Base-by-base conservation (phyloP, 2,113 vertebrate genomes). In the Semicossyphus pulcher region DNA sequence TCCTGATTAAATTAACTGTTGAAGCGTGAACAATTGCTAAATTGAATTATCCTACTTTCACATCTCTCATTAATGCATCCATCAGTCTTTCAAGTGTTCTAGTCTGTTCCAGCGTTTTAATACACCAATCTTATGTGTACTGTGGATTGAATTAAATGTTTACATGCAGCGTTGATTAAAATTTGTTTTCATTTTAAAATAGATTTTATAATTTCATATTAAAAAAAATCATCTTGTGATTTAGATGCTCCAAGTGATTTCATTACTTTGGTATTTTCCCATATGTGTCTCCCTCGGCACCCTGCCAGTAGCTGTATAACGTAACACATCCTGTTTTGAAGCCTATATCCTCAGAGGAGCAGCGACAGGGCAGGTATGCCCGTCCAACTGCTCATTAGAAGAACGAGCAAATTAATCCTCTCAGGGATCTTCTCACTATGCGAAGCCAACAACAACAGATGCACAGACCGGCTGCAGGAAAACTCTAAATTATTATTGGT, bases 331-430 rank as follows among this genome's bases (percentile, higher is more conserved):
- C 51, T 88, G 78, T 88, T 89, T 76, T 85, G 61, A 80, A 49
- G 62, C 73, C 60, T 73, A 65, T 78, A 80, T 68, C 60, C 88
- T 70, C 91, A 45, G 32, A 75, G 87, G 90, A 87, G 51, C 66
- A 53, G 71, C 7, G 37, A 69, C 34, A 45, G 70, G 81, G 67
- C 68, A 88, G 67, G 81, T 86, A 86, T 62, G 71, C 56, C 74
- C 36, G 70, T 86, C 62, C 67, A 61, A 63, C 52, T 72, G 80
- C 85, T 92, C 76, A 88, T 93, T 91, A 91, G 78, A 72, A 74
- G 72, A 67, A 78, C 59, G 56, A 72, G 81, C 62, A 88, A 92
- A 91, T 88, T 1, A 89, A 89, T 86, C 78, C 88, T 90, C 92
- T 56, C 29, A 15, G 85, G 89, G 72, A 81, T 65, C 34, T 47